Percentiles rank a stretch among this genome's conserved stretches.
Evolutionary conservation across 2,888 invertebrate genomes (phyloP).

Genomic region (Tachina lurida): DNA sequence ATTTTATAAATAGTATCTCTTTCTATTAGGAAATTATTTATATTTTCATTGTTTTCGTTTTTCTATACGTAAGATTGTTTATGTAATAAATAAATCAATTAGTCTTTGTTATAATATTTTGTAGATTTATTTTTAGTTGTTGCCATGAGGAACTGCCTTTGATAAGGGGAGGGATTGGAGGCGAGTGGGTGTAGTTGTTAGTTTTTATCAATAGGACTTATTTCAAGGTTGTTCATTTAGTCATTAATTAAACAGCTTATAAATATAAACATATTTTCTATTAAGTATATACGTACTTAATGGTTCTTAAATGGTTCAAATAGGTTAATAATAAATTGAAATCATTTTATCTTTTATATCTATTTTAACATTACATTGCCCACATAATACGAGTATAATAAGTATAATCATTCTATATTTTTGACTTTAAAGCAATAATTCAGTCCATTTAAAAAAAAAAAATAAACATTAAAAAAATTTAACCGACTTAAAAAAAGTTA

Average conservation of each 20-base stretch:
- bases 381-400: too few relatives aligned
- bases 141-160: slow-evolving; percentile 29
- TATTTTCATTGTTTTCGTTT: not conserved
- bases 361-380: too few relatives aligned
- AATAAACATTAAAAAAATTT: too few relatives aligned
- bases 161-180: not conserved
- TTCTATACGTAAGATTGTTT: slow-evolving; percentile 7
- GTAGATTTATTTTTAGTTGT: not conserved
- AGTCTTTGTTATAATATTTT: slow-evolving; percentile 24
- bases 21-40: not conserved
- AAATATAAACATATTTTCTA: not conserved
- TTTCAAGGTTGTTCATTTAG: slow-evolving; percentile 29
- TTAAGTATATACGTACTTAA: not conserved
- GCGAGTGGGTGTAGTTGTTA: not conserved
- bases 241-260: not conserved
- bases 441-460: too few relatives aligned
- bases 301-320: not conserved
- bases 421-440: too few relatives aligned
- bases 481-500: too few relatives aligned
- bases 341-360: not conserved
- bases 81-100: slow-evolving; percentile 41
- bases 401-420: too few relatives aligned
- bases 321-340: not conserved
- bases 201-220: not conserved
- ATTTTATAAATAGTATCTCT: too few relatives aligned